Base-by-base conservation (phyloP, 64 coral and sea anemone genomes). In the Stichodactyla mertensii region DNA sequence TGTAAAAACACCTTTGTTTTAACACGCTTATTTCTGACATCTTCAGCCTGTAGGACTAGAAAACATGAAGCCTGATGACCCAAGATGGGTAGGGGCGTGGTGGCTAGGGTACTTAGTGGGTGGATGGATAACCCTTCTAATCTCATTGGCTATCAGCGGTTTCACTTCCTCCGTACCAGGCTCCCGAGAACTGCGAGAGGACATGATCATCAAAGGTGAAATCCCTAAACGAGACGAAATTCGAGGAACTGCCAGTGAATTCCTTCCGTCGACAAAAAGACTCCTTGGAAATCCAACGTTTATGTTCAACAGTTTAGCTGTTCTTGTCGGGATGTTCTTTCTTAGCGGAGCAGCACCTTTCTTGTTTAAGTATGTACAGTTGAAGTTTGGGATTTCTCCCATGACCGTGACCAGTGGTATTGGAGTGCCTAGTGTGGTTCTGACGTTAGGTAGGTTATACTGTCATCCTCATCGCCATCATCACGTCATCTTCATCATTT, bases 41-140 rank as follows among this genome's bases (percentile, higher is more conserved):
- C 55, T 88, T 64, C 86, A 99, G 97, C 97, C 93, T 20, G 55
- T 86, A 55, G 93, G 91, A 22, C 58, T 85, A n/a, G 60, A 87
- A 20, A 90, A 92, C 16, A 59, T 99, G 24, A 93, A 87, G n/a
- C 86, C 93, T n/a, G 88, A 94, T 51, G 97, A 99, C 58, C 93
- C 93, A 18, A 86, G 83, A 15, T 99, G 97, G 97, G 87, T 99
- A 45, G 97, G 97, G 71, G 97, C 97, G 7, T 99, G 97, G 97
- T 99, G 97, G 97, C 83, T 99, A 57, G 97, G 97, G 58, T 99
- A 92, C 88, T 27, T 99, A 26, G 82, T 87, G 3, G 91, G 82
- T 23, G 97, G 97, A 13, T 85, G 62, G 20, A 14, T 89, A 18
- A 88, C 91, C 7, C 15, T 99, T 36, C 5, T 88, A 15, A 88